phyloP scores from a whole-genome alignment of 1,140 invertebrate genomes.

The Listronotus bonariensis region DNA sequence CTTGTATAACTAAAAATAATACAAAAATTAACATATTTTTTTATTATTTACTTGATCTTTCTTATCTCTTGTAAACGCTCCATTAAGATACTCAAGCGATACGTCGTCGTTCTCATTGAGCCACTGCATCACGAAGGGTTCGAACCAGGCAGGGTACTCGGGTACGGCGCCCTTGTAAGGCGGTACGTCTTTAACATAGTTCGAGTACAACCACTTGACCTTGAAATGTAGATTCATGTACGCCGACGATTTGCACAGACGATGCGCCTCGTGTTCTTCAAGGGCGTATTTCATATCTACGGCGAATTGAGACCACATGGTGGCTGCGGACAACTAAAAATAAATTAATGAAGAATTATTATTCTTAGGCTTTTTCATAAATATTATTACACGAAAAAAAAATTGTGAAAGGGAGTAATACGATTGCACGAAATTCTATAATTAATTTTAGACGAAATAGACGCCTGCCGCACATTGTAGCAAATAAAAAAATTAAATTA shows the following conservation, averaged over 20 bases:
- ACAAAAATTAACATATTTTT: no score
- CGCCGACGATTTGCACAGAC: slow-evolving; percentile 95
- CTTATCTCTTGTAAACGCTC: slow-evolving; percentile 98
- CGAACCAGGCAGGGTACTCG: slow-evolving; percentile 99
- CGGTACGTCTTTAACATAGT: slow-evolving; percentile 98
- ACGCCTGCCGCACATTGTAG: no score
- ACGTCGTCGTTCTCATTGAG: slow-evolving; percentile 99
- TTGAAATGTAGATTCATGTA: slow-evolving; percentile 99
- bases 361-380: no score
- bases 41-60: slow-evolving; percentile 86
- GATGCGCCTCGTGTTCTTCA: slow-evolving; percentile 95
- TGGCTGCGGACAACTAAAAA: slow-evolving; percentile 88
- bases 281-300: slow-evolving; percentile 98
- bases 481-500: no score
- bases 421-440: no score
- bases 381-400: no score
- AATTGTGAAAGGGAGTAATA: no score
- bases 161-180: slow-evolving; percentile 93
- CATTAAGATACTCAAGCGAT: slow-evolving; percentile 97
- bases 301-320: slow-evolving; percentile 97
- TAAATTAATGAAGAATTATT: no score
- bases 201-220: slow-evolving; percentile 98
- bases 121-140: slow-evolving; percentile 99
- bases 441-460: no score
- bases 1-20: no score